Evolutionary conservation across 2,113 vertebrate species (phyloP), one percentile per base, ranked within the genome.

Genomic region (Entosphenus tridentatus): DNA sequence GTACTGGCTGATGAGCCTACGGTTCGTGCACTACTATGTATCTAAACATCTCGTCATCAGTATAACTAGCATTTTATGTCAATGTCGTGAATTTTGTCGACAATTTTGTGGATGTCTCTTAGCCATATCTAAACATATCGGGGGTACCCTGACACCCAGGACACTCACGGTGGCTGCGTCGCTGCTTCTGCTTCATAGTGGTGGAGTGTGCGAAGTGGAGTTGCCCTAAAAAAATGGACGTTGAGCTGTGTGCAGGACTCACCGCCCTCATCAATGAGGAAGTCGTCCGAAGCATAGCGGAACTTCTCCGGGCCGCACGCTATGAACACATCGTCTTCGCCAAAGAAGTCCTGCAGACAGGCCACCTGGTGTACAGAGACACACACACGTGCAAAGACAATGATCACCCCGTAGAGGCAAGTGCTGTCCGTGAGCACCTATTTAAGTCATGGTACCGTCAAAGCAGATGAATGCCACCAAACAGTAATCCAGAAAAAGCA

Each of bases 241-340:
- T 39, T 5, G 39, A 39, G 39, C 39, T 39, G 39, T 5, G 39
- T 39, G 73, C 72, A 39, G 70, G 74, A 71, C 86, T 98, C 86
- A 96, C 93, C 89, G 6, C 87, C 92, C 76, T 88, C 87, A 78
- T 96, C 93, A 84, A 96, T 77, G 72, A 95, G 79, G 75, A 98
- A 98, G 83, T 98, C 93, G 58, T 98, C 93, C 79, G 92, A 90
- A 57, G 92, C 87, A 1, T 98, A 96, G 8, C 92, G 89, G 73
- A 83, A 81, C 76, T 96, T 98, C 74, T 98, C 93, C 12, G 88
- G 90, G 16, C 93, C 93, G 8, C 93, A 96, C 0, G 93, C 93
- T 70, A 98, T 88, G 74, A 96, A 98, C 71, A 98, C 92, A 3
- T 98, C 92, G 18, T 96, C 92, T 6, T 95, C 89, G n/a, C 87